Percentiles rank a stretch among this genome's conserved stretches.
These are phyloP conservation scores for Atherinosoma microstoma DNA, from an alignment of 2,797 vertebrate species.

Conservation along the genomic window DNA sequence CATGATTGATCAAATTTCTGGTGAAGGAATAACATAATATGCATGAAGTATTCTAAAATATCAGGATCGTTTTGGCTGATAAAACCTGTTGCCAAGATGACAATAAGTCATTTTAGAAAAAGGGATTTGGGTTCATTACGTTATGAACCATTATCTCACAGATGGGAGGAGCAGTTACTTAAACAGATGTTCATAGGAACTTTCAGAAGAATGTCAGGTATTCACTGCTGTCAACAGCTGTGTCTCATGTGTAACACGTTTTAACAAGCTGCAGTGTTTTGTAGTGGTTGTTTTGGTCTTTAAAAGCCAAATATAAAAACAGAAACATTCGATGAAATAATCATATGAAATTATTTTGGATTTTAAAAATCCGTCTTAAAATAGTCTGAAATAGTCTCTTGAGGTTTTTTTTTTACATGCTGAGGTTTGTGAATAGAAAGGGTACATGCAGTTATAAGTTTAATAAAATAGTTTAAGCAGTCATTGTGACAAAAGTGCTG, in stretches of 20 bases:
- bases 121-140: conserved; percentile 38
- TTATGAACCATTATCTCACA: conserved; percentile 14
- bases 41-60: background rate
- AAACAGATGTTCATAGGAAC: conserved; percentile 44
- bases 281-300: background rate
- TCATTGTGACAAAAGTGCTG: background rate
- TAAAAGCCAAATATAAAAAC: background rate
- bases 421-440: background rate
- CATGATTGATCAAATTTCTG: conserved; percentile 2
- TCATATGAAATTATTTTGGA: background rate
- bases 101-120: background rate
- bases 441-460: background rate
- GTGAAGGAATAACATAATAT: background rate
- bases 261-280: background rate
- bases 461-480: background rate
- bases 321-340: background rate
- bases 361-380: background rate
- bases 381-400: background rate
- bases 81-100: background rate
- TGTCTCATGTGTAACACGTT: background rate
- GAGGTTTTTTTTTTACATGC: background rate
- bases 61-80: background rate
- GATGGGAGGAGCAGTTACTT: conserved; percentile 24
- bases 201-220: conserved; percentile 49
- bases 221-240: conserved; percentile 46